Evolutionary conservation across 2,113 vertebrate genomes (phyloP).

Genomic region (Gadus chalcogrammus): DNA sequence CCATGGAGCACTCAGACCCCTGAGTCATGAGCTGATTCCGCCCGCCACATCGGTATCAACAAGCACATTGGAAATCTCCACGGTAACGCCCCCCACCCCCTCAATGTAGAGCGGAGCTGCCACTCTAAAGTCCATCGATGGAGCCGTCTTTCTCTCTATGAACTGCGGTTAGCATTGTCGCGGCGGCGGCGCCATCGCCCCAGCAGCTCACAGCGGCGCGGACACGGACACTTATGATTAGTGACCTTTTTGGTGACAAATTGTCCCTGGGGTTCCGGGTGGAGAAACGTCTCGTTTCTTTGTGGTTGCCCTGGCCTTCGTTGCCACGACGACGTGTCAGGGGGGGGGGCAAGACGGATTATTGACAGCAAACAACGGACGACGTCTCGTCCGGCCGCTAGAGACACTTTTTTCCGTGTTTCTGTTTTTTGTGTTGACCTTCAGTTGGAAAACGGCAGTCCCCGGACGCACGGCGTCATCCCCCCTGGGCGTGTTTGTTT

Average conservation of each 20-base stretch:
- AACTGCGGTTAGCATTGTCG: constrained; percentile 15
- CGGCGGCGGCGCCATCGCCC: constrained; percentile 13
- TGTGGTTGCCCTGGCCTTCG: no score
- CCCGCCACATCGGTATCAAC: constrained; percentile 28
- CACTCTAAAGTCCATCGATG: constrained; percentile 22
- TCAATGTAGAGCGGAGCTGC: constrained; percentile 40
- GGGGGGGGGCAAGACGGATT: no score
- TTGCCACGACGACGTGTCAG: no score
- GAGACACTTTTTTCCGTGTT: no score
- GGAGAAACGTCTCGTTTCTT: not conserved
- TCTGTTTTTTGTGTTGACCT: no score
- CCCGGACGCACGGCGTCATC: no score
- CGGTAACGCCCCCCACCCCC: constrained; percentile 18
- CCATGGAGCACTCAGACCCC: constrained; percentile 27
- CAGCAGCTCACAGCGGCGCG: constrained; percentile 6
- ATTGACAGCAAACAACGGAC: no score
- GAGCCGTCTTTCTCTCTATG: constrained; percentile 21
- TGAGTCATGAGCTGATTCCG: constrained; percentile 34
- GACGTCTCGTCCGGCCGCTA: no score
- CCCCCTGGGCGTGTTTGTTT: no score
- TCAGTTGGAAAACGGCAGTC: no score
- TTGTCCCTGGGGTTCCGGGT: not conserved
- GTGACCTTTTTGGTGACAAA: not conserved
- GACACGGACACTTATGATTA: not conserved
- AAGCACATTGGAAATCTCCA: constrained; percentile 28